Evolutionary conservation across 2,113 vertebrate genomes (phyloP), one percentile per base, ranked within the genome.

Genomic region (Mobula birostris): DNA sequence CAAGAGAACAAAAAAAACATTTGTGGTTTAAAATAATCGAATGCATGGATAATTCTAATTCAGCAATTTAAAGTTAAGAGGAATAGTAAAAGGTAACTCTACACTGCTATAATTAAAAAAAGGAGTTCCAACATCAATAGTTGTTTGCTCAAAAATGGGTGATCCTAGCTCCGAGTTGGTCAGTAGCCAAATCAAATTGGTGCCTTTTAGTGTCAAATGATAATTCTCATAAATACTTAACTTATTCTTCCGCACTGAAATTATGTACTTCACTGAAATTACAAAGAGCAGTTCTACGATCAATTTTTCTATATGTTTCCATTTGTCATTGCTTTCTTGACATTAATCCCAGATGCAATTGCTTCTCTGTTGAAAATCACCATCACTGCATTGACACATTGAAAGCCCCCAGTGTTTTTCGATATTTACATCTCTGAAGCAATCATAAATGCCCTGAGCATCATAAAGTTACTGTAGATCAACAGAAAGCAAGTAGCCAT

Each of bases 11-110:
- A 90, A 88, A 74, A 36, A 85, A 32, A 32, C 5, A 32, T 63
- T 32, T 19, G 58, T 90, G 85, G 29, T 66, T 90, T 61, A 90
- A 66, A 90, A 32, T 1, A 66, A 32, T 63, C 66, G 5, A 90
- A 90, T 90, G 27, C 66, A 32, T 90, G 61, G 85, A 90, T 68
- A 90, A 90, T 66, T 66, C n/a, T 9, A 90, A 32, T 90, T 90
- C 17, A 32, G 85, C 5, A 66, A 19, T 27, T 66, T 36, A 17
- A 68, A 90, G 21, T 63, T 87, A 14, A 87, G 61, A 63, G 24
- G 11, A 2, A 32, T 36, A 29, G 11, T 48, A 48, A 48, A 48
- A 48, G 48, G 48, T 48, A 48, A 63, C 61, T 17, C 1, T 15
- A 15, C 56, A 63, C 21, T 5, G 14, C 0, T n/a, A 9, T 15